Evolutionary conservation across 1,140 invertebrate genomes (phyloP), one percentile per base, ranked within the genome.

Genomic region (Psilanteris sp.): DNA sequence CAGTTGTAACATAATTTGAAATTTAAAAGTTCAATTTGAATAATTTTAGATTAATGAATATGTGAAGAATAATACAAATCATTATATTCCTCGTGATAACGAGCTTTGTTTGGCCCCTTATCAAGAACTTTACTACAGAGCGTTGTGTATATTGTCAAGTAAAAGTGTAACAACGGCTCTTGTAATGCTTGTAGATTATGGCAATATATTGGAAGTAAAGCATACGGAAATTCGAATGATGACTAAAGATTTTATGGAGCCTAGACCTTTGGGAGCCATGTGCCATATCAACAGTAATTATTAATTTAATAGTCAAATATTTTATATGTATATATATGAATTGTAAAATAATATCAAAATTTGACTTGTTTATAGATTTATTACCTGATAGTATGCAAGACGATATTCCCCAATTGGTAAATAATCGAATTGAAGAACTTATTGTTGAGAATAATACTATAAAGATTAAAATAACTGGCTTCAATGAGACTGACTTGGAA

Each of bases 41-140:
- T n/a, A 9, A 36, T 10, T 36, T n/a, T 20, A 87, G 86, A 78
- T 87, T 2, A 3, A 61, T 3, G 15, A 82, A 7, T 87, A 87
- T 29, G 62, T 76, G 48, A 52, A 4, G 6, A 71, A 26, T 8
- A 61, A 26, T 9, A 67, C 27, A 1, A 34, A 75, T 0, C 52
- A 82, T 36, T 89, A 88, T 15, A 87, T 89, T 48, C 87, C 87
- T 4, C 70, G 85, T 9, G 14, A 52, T 0, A 11, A 70, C 0
- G 87, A 89, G 43, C 73, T 89, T 1, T 89, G 87, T 36, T 27
- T 89, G 0, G 85, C 83, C 5, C 43, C 78, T 0, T 87, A 66
- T 16, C 29, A 78, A 0, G 62, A 13, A 5, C 9, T 0, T 0
- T 88, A 81, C 81, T 88, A 82, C 29, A 78, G 87, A 2, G 86